Evolutionary conservation across 2,113 vertebrate genomes (phyloP).

Genomic region (Excalfactoria chinensis): DNA sequence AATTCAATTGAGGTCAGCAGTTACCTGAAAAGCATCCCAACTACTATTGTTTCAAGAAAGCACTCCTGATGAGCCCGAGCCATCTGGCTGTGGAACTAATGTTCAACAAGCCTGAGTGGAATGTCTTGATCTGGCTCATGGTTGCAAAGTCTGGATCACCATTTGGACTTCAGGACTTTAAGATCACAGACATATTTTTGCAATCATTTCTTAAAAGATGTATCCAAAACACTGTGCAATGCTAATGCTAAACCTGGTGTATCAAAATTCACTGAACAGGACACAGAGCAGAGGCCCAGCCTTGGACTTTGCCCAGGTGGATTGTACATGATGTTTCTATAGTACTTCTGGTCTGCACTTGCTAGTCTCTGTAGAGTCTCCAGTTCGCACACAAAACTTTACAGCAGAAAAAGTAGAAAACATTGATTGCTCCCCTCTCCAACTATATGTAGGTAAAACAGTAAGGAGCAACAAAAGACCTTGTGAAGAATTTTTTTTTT

Average conservation of each 20-base stretch:
- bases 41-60: conserved; percentile 7
- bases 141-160: background rate
- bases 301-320: background rate
- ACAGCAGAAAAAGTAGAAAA: background rate
- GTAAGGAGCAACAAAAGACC: background rate
- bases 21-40: background rate
- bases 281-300: background rate
- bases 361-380: background rate
- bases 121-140: background rate
- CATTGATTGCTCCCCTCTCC: background rate
- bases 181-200: background rate
- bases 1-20: conserved; percentile 1
- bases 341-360: background rate
- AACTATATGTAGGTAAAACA: background rate
- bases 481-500: background rate
- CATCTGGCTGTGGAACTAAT: background rate
- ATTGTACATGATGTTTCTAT: background rate
- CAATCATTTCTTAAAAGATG: background rate
- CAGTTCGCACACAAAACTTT: background rate
- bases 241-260: background rate
- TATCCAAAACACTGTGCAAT: background rate
- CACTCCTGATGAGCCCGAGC: fast-evolving
- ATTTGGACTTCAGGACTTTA: background rate
- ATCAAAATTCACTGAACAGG: background rate
- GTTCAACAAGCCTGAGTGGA: background rate